Percentiles rank a stretch among this genome's conserved stretches.
phyloP scores from a whole-genome alignment of 2,113 vertebrate species.

The Labeo catla region DNA sequence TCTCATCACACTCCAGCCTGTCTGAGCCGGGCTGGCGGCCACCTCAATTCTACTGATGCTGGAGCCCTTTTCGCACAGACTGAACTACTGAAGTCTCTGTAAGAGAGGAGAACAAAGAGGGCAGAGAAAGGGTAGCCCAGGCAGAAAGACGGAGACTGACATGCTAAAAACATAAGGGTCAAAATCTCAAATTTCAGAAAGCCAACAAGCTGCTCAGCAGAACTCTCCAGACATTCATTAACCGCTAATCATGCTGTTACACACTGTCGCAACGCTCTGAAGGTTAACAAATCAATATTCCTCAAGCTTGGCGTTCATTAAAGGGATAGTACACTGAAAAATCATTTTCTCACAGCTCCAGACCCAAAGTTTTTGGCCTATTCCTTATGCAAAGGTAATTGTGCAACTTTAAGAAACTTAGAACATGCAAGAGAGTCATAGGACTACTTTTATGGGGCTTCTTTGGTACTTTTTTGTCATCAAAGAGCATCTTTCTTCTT shows the following conservation, averaged over 20 bases:
- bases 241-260: slow-evolving; percentile 54
- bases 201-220: slow-evolving; percentile 27
- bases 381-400: not conserved
- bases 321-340: not conserved
- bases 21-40: slow-evolving; percentile 3
- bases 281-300: slow-evolving; percentile 71
- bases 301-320: slow-evolving; percentile 64
- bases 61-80: not conserved
- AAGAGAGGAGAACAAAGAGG: not conserved
- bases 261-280: slow-evolving; percentile 58
- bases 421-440: not conserved
- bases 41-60: slow-evolving; percentile 1
- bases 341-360: not conserved
- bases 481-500: not conserved
- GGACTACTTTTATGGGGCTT: not conserved
- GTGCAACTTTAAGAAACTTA: not conserved
- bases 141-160: not conserved
- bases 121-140: not conserved
- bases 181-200: slow-evolving; percentile 23
- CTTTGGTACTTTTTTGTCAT: not conserved
- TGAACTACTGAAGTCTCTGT: slow-evolving; percentile 4
- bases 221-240: slow-evolving; percentile 57
- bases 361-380: not conserved
- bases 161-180: slow-evolving; percentile 19
- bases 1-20: slow-evolving; percentile 52